Evolutionary conservation across 2,113 vertebrate genomes (phyloP).

Genomic region (Pterocles burchelli): DNA sequence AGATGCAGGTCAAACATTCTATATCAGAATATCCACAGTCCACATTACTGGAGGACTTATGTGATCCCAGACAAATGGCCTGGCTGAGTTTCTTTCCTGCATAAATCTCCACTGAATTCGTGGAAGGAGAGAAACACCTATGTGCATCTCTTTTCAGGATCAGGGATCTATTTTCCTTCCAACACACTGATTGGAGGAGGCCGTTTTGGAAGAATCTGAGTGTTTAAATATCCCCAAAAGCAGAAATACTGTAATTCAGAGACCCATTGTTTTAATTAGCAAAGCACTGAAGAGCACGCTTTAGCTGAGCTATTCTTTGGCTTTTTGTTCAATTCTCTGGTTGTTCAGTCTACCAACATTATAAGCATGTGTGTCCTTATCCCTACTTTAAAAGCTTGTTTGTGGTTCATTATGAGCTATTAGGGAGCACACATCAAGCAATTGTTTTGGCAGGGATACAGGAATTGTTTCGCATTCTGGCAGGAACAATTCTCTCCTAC

Average conservation of each 20-base stretch:
- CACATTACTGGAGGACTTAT: not conserved
- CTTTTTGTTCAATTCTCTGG: not conserved
- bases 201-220: not conserved
- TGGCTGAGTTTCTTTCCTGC: not conserved
- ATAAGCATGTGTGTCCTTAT: slow-evolving; percentile 37
- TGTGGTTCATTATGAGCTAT: slow-evolving; percentile 58
- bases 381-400: slow-evolving; percentile 62
- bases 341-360: not conserved
- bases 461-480: slow-evolving; percentile 46
- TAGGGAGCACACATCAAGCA: slow-evolving; percentile 41
- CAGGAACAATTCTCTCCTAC: not conserved
- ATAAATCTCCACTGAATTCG: not conserved
- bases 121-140: not conserved
- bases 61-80: not conserved
- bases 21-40: not conserved
- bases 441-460: slow-evolving; percentile 36
- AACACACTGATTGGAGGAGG: not conserved
- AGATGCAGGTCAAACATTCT: not conserved
- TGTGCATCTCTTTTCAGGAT: not conserved
- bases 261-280: not conserved
- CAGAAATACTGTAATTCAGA: not conserved
- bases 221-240: not conserved
- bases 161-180: not conserved
- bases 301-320: not conserved
- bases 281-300: not conserved